A percentile compares a stretch with the other conserved stretches of the same genome.
Evolutionary conservation across 2,113 vertebrate species (phyloP).

Genomic region (Apeltes quadracus): DNA sequence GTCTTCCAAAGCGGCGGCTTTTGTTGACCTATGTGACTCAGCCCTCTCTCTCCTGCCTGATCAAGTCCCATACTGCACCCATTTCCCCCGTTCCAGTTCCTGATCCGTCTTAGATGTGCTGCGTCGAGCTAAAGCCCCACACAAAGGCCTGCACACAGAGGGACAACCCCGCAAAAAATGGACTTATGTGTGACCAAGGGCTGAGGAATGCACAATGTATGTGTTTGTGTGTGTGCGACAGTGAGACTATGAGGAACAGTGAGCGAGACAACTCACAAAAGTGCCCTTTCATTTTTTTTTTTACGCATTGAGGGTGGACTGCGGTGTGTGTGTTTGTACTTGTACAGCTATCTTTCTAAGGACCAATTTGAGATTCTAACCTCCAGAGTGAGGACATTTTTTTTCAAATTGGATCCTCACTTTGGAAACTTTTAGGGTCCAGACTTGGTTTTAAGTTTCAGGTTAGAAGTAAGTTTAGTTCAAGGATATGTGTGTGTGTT

Average conservation of each 20-base stretch:
- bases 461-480: too few relatives aligned
- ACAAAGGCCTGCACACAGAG: constrained; percentile 64
- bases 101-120: constrained; percentile 67
- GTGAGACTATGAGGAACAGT: constrained; percentile 26
- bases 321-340: neutral
- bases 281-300: constrained; percentile 24
- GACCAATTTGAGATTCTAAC: too few relatives aligned
- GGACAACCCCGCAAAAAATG: constrained; percentile 37
- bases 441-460: too few relatives aligned
- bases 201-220: constrained; percentile 45
- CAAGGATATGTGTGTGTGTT: neutral
- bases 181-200: constrained; percentile 56
- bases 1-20: too few relatives aligned
- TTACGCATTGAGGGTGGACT: neutral
- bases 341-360: too few relatives aligned
- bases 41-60: neutral
- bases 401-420: too few relatives aligned
- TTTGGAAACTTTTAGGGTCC: too few relatives aligned
- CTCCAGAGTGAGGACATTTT: too few relatives aligned
- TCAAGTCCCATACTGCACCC: constrained; percentile 15
- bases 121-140: constrained; percentile 57
- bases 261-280: constrained; percentile 32
- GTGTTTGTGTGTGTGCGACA: constrained; percentile 28
- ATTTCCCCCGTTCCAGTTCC: constrained; percentile 48
- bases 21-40: neutral